Conservation (phyloP, 1,140 invertebrate species). For the Geopemphigus sp. region DNA sequence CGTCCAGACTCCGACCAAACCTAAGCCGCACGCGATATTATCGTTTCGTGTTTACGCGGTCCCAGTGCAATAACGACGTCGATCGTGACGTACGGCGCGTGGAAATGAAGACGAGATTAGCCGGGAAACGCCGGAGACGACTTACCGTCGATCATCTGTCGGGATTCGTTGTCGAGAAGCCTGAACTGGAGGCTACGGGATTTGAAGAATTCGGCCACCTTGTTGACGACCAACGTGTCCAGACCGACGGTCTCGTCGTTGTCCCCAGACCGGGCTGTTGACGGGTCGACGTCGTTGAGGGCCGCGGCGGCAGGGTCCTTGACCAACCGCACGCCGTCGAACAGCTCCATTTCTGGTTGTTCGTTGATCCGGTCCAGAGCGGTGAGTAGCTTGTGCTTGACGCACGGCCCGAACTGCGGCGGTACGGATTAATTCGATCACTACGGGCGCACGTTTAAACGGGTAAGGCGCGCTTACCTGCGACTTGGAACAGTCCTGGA, state of each 20-base stretch:
- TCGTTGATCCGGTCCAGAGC: constrained; percentile 69
- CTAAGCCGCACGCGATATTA: too few relatives aligned
- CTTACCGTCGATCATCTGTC: constrained; percentile 10
- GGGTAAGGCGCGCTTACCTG: background rate
- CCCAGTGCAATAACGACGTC: too few relatives aligned
- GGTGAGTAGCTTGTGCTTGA: constrained; percentile 72
- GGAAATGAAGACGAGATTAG: too few relatives aligned
- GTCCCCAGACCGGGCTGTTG: constrained; percentile 61
- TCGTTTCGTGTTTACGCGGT: too few relatives aligned
- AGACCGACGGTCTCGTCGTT: constrained; percentile 70
- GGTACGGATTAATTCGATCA: background rate
- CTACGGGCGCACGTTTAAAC: background rate
- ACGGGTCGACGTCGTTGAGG: constrained; percentile 55
- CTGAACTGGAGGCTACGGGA: constrained; percentile 70
- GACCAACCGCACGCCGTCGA: constrained; percentile 71
- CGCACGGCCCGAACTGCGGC: constrained; percentile 66
- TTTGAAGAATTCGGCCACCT: constrained; percentile 69
- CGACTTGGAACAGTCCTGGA: constrained; percentile 65
- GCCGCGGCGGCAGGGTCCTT: constrained; percentile 59
- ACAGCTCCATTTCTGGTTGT: constrained; percentile 63
- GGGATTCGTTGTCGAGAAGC: constrained; percentile 34
- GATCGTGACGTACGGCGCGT: too few relatives aligned
- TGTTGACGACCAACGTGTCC: constrained; percentile 72
- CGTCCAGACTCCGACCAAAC: too few relatives aligned
- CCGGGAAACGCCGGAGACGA: too few relatives aligned